Conservation (phyloP, 1,140 invertebrate species). For the Archivesica marissinica region DNA sequence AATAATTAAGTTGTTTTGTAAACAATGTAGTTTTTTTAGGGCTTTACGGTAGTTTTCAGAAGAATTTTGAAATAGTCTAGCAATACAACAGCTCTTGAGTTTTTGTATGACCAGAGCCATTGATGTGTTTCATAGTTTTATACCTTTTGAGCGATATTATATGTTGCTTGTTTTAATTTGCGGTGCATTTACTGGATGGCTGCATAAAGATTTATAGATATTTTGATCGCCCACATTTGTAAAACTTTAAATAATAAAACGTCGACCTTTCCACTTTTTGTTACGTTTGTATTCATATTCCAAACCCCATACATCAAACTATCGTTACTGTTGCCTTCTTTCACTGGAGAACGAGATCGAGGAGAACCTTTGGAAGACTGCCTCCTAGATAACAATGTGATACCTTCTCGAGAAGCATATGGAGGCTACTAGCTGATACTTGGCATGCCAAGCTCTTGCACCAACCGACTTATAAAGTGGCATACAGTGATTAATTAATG, state of each 20-base stretch:
- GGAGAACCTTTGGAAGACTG: too few species aligned
- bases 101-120: not conserved
- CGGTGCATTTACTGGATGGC: not conserved
- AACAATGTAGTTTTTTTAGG: not conserved
- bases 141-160: not conserved
- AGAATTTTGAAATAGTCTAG: not conserved
- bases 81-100: not conserved
- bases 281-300: too few species aligned
- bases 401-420: too few species aligned
- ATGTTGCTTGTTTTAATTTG: slow-evolving; percentile 1
- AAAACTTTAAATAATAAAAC: slow-evolving; percentile 30
- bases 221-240: slow-evolving; percentile 20
- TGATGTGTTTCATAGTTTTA: not conserved
- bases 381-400: too few species aligned
- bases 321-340: too few species aligned
- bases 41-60: not conserved
- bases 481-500: too few species aligned
- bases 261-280: too few species aligned
- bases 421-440: too few species aligned
- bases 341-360: too few species aligned
- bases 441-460: too few species aligned
- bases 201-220: slow-evolving; percentile 10
- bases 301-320: too few species aligned
- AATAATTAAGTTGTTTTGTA: not conserved
- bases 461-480: too few species aligned